Evolutionary conservation across 2,888 invertebrate genomes (phyloP), one percentile per base, ranked within the genome.

Genomic region (Gymnocheta viridis): DNA sequence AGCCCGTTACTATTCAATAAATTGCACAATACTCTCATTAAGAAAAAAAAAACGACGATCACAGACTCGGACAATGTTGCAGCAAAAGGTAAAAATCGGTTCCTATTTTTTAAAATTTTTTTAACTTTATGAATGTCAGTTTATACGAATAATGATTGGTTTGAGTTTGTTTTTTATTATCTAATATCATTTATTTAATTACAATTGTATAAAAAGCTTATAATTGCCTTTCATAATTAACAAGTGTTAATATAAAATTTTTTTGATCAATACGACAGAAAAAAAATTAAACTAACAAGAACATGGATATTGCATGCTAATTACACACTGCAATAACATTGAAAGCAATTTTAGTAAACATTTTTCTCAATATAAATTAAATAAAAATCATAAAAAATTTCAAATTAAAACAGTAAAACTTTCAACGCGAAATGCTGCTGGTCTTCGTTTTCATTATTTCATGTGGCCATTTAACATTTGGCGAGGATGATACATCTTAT

Each of bases 291-390:
- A 54, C 17, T 35, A 79, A 64, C 54, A 64, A 64, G 54, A 64
- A 79, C 79, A 79, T 56, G 2, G 14, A 35, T 35, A 64, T 79
- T 56, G 79, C 79, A 70, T 79, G 79, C 14, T 10, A 62, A 62
- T 35, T 38, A 62, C 4, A 4, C 9, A 29, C 19, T 4, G 14
- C 2, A 51, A 6, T 54, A n/a, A 56, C 22, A 66, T 29, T n/a
- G 38, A 51, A 69, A 69, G 29, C 29, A 41, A 17, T 76, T 60
- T 47, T 3, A 22, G 22, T 69, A 29, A 51, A 29, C n/a, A 47
- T 24, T 32, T 70, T 58, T 2, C 29, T 62, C 29, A 51, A 51
- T 60, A 77, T 78, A 78, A 70, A 62, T 44, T 2, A 12, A 51
- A 19, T 32, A 17, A 7, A 69, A 67, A 58, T 29, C n/a, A n/a